Conservation (phyloP, 2,113 vertebrate species). For the Charadrius vociferus region DNA sequence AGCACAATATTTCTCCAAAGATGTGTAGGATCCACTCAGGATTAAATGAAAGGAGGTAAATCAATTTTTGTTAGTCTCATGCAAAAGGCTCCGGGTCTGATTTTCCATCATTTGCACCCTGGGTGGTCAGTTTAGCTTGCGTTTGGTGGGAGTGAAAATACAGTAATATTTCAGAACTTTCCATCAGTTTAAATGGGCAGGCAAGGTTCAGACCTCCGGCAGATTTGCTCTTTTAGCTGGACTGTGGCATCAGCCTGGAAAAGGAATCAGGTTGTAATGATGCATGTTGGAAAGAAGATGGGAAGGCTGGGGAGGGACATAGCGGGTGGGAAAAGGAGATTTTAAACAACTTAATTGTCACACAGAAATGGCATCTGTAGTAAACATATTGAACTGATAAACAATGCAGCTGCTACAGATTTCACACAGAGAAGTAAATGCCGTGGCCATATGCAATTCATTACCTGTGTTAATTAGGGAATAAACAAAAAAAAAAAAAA, state of each 20-base stretch:
- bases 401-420: conserved; percentile 61
- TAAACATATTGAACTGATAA: conserved; percentile 70
- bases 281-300: background rate
- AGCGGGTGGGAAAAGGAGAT: conserved; percentile 23
- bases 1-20: conserved; percentile 34
- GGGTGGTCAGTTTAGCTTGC: background rate
- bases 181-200: background rate
- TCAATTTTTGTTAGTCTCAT: background rate
- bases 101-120: background rate
- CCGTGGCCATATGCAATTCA: conserved; percentile 57
- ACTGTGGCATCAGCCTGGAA: background rate
- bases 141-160: background rate
- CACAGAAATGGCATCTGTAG: conserved; percentile 65
- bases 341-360: conserved; percentile 60
- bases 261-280: background rate
- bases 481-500: background rate
- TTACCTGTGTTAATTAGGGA: conserved; percentile 67
- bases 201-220: background rate
- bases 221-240: background rate
- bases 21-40: background rate
- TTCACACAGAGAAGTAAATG: conserved; percentile 65
- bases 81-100: background rate
- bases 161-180: background rate
- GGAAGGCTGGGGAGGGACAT: background rate
- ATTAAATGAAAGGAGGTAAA: conserved; percentile 26